These are phyloP conservation scores for Aphrocallistes beatrix DNA, from an alignment of 37 sponge, comb jelly and placozoan genomes.

Conservation along the genomic window DNA sequence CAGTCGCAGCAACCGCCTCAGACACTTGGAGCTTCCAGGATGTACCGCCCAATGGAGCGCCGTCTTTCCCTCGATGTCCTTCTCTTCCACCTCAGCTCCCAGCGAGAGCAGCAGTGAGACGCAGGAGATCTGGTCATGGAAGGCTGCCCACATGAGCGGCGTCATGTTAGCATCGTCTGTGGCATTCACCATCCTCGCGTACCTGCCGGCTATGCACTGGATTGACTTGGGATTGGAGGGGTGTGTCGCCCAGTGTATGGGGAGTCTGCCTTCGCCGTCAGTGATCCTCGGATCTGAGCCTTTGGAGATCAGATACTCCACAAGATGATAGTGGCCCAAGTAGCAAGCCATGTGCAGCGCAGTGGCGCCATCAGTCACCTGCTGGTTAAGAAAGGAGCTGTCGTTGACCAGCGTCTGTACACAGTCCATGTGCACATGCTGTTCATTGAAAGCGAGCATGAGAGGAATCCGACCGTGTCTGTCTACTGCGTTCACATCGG, in stretches of 20 bases:
- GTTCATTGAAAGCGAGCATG: constrained; percentile 29
- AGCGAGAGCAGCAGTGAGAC: constrained; percentile 30
- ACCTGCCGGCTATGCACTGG: not conserved
- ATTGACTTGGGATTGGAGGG: not conserved
- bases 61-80: constrained; percentile 67
- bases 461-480: constrained; percentile 59
- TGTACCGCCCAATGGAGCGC: constrained; percentile 84
- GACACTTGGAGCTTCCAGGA: constrained; percentile 22
- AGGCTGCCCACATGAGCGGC: constrained; percentile 74
- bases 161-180: constrained; percentile 70
- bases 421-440: constrained; percentile 59
- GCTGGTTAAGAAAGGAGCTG: constrained; percentile 52
- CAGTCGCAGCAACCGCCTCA: constrained; percentile 45
- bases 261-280: constrained; percentile 61
- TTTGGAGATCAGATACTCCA: constrained; percentile 57
- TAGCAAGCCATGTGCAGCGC: constrained; percentile 64
- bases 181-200: constrained; percentile 22
- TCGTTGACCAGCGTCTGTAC: constrained; percentile 48
- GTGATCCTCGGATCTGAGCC: constrained; percentile 48
- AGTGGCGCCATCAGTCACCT: constrained; percentile 60
- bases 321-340: constrained; percentile 41
- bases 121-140: constrained; percentile 34
- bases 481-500: constrained; percentile 52
- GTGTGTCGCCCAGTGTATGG: constrained; percentile 68
- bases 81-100: constrained; percentile 72